These are phyloP conservation scores for Papilio dardanus DNA, from an alignment of 1,140 invertebrate species.

Conservation along the genomic window DNA sequence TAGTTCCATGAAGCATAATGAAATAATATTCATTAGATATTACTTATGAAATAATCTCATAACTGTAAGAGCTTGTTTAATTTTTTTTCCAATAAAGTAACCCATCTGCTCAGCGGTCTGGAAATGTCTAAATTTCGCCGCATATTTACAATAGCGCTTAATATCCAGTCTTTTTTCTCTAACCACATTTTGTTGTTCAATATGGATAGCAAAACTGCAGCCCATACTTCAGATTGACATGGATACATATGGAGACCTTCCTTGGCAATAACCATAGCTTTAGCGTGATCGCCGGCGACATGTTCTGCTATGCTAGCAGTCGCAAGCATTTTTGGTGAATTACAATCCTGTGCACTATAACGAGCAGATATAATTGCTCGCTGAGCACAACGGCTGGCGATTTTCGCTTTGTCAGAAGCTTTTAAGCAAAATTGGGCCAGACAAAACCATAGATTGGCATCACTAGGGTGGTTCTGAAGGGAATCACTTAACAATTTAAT, in stretches of 20 bases:
- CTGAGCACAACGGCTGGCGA: constrained; percentile 69
- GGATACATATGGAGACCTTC: constrained; percentile 71
- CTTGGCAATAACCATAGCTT: constrained; percentile 63
- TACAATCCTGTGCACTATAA: constrained; percentile 46
- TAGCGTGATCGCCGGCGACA: constrained; percentile 59
- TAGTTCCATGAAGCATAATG: neutral
- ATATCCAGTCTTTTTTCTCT: constrained; percentile 62
- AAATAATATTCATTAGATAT: neutral
- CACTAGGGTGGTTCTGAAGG: constrained; percentile 67
- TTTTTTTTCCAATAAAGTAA: constrained; percentile 70
- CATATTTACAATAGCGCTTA: constrained; percentile 57
- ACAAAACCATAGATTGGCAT: constrained; percentile 68
- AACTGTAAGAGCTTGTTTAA: constrained; percentile 48
- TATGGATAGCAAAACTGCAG: constrained; percentile 65
- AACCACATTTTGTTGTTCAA: constrained; percentile 55
- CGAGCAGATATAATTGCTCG: constrained; percentile 58
- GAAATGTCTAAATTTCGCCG: constrained; percentile 62
- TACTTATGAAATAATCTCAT: constrained; percentile 24
- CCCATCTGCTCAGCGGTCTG: constrained; percentile 63
- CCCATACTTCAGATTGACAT: constrained; percentile 69
- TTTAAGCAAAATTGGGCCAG: constrained; percentile 73
- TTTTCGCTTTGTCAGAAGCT: constrained; percentile 57
- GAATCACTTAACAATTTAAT: constrained; percentile 67
- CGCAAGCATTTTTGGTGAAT: constrained; percentile 67
- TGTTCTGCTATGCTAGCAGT: constrained; percentile 73